A percentile compares a stretch with the other conserved stretches of the same genome.
Evolutionary conservation across 2,113 vertebrate genomes (phyloP).

Genomic region (Uropsilus gracilis): DNA sequence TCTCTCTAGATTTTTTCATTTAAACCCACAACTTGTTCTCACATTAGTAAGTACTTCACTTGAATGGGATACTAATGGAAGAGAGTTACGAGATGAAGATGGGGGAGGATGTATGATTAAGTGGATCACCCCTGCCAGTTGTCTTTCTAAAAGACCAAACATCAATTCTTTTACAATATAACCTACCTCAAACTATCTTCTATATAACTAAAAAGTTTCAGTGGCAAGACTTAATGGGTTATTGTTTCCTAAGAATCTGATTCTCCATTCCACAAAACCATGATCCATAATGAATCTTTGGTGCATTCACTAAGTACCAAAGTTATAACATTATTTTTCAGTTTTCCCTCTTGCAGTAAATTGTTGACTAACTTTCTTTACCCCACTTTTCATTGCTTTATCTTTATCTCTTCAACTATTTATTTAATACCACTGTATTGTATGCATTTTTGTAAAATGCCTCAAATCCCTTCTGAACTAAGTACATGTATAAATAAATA

Average conservation of each 20-base stretch:
- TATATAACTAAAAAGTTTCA: neutral
- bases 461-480: slow-evolving; percentile 56
- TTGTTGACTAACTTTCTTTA: neutral
- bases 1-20: neutral
- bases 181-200: neutral
- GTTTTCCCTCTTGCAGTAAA: neutral
- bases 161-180: neutral
- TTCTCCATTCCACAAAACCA: slow-evolving; percentile 32
- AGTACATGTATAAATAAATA: slow-evolving; percentile 53
- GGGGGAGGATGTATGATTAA: neutral
- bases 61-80: neutral
- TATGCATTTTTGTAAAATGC: slow-evolving; percentile 36
- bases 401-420: slow-evolving; percentile 54
- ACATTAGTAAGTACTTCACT: neutral
- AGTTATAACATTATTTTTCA: neutral
- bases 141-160: neutral
- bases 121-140: neutral
- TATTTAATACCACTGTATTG: slow-evolving; percentile 35
- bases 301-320: neutral
- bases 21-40: neutral
- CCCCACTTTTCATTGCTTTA: neutral
- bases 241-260: slow-evolving; percentile 1
- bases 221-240: neutral
- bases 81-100: neutral
- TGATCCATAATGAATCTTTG: neutral